Evolutionary conservation across 2,888 invertebrate species (phyloP).

Genomic region (Diabrotica balteata): DNA sequence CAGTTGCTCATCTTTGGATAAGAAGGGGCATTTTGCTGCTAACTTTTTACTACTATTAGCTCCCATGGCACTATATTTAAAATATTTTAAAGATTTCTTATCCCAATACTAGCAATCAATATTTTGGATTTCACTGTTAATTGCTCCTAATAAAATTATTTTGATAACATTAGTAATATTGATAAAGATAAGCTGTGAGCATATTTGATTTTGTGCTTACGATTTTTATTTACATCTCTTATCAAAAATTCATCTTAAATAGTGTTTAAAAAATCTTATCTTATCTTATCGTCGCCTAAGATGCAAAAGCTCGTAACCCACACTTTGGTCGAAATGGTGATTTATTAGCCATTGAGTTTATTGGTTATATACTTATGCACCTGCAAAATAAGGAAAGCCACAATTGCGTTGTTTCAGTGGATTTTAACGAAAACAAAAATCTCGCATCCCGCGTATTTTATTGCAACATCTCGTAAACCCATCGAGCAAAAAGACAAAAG

Average conservation of each 20-base stretch:
- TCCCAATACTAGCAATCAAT: slow-evolving; percentile 11
- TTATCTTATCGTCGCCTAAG: no score
- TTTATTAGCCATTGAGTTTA: no score
- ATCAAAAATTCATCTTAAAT: neutral
- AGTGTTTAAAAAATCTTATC: neutral
- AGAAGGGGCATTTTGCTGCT: slow-evolving; percentile 70
- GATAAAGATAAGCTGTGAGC: slow-evolving; percentile 1
- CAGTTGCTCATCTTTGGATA: slow-evolving; percentile 71
- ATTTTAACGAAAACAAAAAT: no score
- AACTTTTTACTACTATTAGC: slow-evolving; percentile 70
- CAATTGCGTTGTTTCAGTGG: no score
- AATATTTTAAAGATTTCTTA: slow-evolving; percentile 3
- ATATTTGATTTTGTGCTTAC: slow-evolving; percentile 7
- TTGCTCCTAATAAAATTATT: slow-evolving; percentile 6
- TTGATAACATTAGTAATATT: slow-evolving; percentile 3
- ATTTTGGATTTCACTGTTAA: slow-evolving; percentile 7
- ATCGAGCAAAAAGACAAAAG: no score
- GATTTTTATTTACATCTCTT: neutral
- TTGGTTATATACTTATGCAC: no score
- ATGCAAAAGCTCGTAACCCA: no score
- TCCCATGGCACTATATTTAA: slow-evolving; percentile 51
- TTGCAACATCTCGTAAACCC: no score
- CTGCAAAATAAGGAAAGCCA: no score
- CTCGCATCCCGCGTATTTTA: no score
- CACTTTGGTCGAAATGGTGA: no score